Percentiles rank a stretch among this genome's conserved stretches.
Conservation (phyloP, 2,797 vertebrate genomes). For the Salmo trutta region DNA sequence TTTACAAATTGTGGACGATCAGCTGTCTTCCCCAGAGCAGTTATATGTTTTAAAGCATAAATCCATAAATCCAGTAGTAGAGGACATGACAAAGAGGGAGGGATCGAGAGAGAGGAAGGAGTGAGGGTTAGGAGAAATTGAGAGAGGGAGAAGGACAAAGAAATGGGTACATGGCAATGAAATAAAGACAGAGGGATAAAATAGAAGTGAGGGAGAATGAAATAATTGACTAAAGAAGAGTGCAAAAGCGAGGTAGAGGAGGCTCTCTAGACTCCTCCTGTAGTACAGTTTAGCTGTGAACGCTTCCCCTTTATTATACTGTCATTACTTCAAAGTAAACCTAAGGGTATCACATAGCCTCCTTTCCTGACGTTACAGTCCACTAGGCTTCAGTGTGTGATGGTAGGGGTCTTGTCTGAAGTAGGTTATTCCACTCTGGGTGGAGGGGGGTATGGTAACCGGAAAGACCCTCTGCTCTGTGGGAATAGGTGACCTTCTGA, state of each 20-base stretch:
- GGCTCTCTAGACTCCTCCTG: no score
- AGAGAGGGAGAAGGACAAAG: not conserved
- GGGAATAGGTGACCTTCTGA: not conserved
- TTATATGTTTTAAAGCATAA: no score
- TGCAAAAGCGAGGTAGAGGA: no score
- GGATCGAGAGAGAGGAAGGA: no score
- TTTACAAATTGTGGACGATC: no score
- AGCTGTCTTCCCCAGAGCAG: no score
- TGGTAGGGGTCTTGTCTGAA: slow-evolving; percentile 21
- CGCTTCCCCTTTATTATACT: not conserved
- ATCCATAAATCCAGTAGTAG: no score
- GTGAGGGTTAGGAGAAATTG: no score
- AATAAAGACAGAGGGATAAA: no score
- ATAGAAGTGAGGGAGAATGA: no score
- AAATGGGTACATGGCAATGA: not conserved
- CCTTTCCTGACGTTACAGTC: not conserved
- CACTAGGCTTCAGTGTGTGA: not conserved
- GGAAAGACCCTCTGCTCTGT: slow-evolving; percentile 40
- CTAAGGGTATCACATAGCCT: slow-evolving; percentile 29
- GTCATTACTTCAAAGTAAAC: slow-evolving; percentile 18
- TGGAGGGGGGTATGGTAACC: slow-evolving; percentile 5
- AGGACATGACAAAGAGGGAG: no score
- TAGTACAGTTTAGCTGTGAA: not conserved
- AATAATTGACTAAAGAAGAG: no score
- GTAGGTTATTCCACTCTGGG: not conserved